These are phyloP conservation scores for Brachirus orientalis DNA, from an alignment of 2,113 vertebrate species.

Conservation along the genomic window DNA sequence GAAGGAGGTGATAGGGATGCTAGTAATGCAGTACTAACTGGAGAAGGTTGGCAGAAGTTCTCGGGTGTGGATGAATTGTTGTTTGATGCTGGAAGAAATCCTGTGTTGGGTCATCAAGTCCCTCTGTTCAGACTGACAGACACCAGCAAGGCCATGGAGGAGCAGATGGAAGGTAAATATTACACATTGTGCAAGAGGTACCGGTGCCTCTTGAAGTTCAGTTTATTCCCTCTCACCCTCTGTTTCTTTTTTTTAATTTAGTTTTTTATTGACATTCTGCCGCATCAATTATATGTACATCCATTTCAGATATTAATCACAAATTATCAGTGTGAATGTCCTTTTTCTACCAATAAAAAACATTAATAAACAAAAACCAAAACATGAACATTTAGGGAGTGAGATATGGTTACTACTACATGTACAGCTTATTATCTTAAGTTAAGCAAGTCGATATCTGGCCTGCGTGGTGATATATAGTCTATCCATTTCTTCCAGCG, in stretches of 20 bases:
- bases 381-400: too few relatives aligned
- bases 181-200: background rate
- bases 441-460: background rate
- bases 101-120: constrained; percentile 9
- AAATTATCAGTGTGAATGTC: too few relatives aligned
- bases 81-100: constrained; percentile 15
- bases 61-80: constrained; percentile 14
- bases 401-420: too few relatives aligned
- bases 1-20: background rate
- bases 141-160: background rate
- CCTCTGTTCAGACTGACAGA: constrained; percentile 36
- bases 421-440: background rate
- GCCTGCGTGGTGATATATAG: background rate
- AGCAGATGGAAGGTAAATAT: constrained; percentile 51
- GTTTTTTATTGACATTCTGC: too few relatives aligned
- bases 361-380: too few relatives aligned
- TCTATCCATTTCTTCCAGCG: background rate
- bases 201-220: too few relatives aligned
- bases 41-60: constrained; percentile 10
- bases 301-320: too few relatives aligned
- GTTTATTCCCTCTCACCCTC: too few relatives aligned
- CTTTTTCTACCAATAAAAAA: too few relatives aligned
- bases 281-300: too few relatives aligned
- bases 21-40: background rate
- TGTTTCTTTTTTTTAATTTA: too few relatives aligned